Conservation (phyloP, 2,113 vertebrate species). For the Acanthisitta chloris region DNA sequence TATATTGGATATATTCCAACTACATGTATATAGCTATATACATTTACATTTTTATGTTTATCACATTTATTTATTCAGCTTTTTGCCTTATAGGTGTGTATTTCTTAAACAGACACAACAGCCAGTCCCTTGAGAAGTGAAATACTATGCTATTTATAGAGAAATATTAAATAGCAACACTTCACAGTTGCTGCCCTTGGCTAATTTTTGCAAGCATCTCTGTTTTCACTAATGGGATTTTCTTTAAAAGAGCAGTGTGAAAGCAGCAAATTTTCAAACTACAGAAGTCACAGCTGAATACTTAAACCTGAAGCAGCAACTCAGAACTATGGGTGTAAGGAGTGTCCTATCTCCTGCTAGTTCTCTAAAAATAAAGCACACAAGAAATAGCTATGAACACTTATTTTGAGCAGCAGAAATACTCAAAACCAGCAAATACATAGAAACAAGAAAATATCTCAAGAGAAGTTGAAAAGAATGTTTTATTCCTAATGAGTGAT, state of each 20-base stretch:
- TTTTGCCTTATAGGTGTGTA: background rate
- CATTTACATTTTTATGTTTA: background rate
- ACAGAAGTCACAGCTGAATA: slow-evolving; percentile 7
- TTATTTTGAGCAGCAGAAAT: background rate
- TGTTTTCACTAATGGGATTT: slow-evolving; percentile 18
- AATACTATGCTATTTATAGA: slow-evolving; percentile 27
- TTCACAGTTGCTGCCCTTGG: background rate
- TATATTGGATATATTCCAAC: background rate
- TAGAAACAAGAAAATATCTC: background rate
- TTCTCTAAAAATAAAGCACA: background rate
- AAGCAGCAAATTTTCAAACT: slow-evolving; percentile 15
- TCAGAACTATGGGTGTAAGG: background rate
- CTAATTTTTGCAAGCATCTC: slow-evolving; percentile 27
- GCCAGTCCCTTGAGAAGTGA: slow-evolving; percentile 18
- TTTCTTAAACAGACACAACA: slow-evolving; percentile 29
- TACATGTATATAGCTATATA: background rate
- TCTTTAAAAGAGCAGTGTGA: background rate
- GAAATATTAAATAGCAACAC: slow-evolving; percentile 18
- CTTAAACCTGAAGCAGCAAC: background rate
- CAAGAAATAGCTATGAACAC: background rate
- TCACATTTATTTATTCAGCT: background rate
- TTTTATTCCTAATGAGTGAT: background rate
- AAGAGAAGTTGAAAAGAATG: background rate
- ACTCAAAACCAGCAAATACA: background rate
- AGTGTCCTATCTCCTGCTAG: background rate